phyloP scores from a whole-genome alignment of 2,113 vertebrate species.

The Oplegnathus fasciatus region DNA sequence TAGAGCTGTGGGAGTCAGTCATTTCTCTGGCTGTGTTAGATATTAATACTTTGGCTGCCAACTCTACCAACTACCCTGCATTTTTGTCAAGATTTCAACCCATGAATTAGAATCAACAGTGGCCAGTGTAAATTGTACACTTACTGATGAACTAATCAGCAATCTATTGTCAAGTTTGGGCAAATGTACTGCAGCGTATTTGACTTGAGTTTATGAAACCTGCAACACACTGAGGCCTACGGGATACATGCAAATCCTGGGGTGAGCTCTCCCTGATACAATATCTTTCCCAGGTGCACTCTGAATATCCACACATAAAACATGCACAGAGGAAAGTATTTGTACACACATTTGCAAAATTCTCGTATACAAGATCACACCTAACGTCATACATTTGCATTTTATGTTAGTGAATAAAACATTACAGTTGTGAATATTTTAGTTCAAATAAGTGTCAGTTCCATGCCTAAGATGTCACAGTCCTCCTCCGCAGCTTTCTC shows the following conservation, averaged over 20 bases:
- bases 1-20: constrained; percentile 18
- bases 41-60: constrained; percentile 23
- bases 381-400: background rate
- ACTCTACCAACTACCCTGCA: constrained; percentile 10
- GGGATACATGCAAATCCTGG: background rate
- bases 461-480: constrained; percentile 56
- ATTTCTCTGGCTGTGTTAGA: constrained; percentile 26
- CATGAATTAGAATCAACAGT: constrained; percentile 32
- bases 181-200: background rate
- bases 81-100: constrained; percentile 42
- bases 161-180: constrained; percentile 10
- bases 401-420: background rate
- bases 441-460: constrained; percentile 62
- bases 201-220: background rate
- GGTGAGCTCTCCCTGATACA: background rate
- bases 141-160: constrained; percentile 31
- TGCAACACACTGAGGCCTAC: background rate
- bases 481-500: constrained; percentile 56
- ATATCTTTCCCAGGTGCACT: background rate
- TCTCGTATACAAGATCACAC: background rate
- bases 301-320: background rate
- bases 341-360: background rate
- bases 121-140: background rate
- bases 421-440: constrained; percentile 21
- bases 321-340: background rate